These are phyloP conservation scores for Schizotus pectinicornis DNA, from an alignment of 2,888 invertebrate genomes.

Conservation along the genomic window DNA sequence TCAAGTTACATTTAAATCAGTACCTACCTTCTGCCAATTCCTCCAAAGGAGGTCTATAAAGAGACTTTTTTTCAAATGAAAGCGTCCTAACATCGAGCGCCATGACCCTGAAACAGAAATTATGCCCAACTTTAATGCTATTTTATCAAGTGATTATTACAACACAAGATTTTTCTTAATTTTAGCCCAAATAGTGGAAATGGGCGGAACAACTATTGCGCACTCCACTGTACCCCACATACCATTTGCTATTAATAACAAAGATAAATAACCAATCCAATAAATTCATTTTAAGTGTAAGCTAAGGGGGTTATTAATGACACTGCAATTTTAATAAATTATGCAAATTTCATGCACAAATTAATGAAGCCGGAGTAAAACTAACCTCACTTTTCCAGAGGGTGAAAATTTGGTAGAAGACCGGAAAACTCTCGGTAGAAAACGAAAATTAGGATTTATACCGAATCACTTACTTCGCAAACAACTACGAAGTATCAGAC, in stretches of 20 bases:
- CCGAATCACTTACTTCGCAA: too few relatives aligned
- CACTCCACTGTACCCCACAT: neutral
- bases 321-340: neutral
- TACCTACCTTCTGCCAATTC: constrained; percentile 71
- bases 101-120: constrained; percentile 24
- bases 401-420: too few relatives aligned
- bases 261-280: constrained; percentile 1
- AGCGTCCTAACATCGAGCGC: constrained; percentile 40
- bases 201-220: neutral
- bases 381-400: constrained; percentile 1
- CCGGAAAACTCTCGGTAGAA: neutral
- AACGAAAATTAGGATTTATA: neutral
- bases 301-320: neutral
- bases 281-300: constrained; percentile 1
- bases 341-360: neutral
- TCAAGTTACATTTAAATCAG: constrained; percentile 2
- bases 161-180: neutral
- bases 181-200: neutral
- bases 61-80: constrained; percentile 62
- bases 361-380: neutral
- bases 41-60: constrained; percentile 66
- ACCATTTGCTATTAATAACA: constrained; percentile 1
- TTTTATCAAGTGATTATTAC: neutral
- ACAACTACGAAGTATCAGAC: too few relatives aligned
- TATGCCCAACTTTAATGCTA: neutral